Conservation (phyloP, 2,797 vertebrate species). For the Dendrocincla tyrannina region DNA sequence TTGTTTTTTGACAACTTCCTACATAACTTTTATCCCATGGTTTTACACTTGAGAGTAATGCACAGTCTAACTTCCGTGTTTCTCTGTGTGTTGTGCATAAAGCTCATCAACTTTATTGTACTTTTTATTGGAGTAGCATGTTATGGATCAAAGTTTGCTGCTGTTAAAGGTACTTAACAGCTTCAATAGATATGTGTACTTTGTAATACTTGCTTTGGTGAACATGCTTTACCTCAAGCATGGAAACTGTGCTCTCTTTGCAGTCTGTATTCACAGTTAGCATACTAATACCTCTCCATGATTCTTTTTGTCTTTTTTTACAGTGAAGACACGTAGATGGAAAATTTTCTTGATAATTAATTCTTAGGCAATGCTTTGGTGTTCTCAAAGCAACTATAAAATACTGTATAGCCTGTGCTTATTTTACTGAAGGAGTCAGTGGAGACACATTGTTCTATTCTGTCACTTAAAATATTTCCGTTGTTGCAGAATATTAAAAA, state of each 20-base stretch:
- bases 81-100: background rate
- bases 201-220: background rate
- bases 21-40: background rate
- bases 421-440: background rate
- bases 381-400: constrained; percentile 5
- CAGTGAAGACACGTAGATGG: background rate
- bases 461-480: background rate
- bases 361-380: background rate
- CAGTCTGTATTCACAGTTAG: background rate
- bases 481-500: background rate
- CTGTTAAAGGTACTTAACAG: background rate
- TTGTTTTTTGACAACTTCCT: background rate
- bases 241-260: background rate
- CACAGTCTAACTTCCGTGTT: background rate
- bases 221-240: background rate
- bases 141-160: background rate
- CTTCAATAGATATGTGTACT: background rate
- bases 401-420: background rate
- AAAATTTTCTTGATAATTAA: constrained; percentile 10
- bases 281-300: background rate
- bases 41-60: background rate
- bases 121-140: background rate
- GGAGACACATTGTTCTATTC: background rate
- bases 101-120: background rate
- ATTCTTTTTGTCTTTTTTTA: background rate